Evolutionary conservation across 1,140 invertebrate genomes (phyloP).

Genomic region (Calycopis cecrops): DNA sequence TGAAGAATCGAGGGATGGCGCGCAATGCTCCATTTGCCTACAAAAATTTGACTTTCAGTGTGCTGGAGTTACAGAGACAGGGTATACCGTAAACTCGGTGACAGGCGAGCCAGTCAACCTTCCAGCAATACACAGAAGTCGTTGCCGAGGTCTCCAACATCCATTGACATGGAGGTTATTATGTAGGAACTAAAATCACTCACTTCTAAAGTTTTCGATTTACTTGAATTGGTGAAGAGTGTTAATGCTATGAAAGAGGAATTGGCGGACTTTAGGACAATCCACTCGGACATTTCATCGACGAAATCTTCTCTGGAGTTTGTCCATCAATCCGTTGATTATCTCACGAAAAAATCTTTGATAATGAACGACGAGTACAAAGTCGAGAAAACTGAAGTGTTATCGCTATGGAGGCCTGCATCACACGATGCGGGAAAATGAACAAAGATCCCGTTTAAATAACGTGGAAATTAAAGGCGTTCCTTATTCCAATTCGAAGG

Average conservation of each 20-base stretch:
- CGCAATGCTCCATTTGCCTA: neutral
- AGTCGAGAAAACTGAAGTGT: neutral
- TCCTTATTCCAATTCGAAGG: neutral
- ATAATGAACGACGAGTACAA: neutral
- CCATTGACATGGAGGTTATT: neutral
- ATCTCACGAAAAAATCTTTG: neutral
- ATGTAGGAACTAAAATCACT: neutral
- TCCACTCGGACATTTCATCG: neutral
- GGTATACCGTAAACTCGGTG: neutral
- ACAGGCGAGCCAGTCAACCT: neutral
- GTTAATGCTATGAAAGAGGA: slow-evolving; percentile 2
- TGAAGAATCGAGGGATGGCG: neutral
- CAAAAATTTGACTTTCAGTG: slow-evolving; percentile 1
- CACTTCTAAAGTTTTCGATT: no score
- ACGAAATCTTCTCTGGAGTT: neutral
- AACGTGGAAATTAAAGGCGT: no score
- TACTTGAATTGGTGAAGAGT: neutral
- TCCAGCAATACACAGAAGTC: neutral
- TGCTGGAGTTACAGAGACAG: neutral
- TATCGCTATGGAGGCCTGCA: neutral
- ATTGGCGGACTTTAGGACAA: neutral
- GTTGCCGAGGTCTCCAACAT: neutral
- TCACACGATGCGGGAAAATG: neutral
- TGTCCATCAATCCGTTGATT: neutral
- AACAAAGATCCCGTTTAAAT: no score